These are phyloP conservation scores for Choloepus hoffmanni DNA, from an alignment of 2,113 vertebrate species.

Conservation along the genomic window DNA sequence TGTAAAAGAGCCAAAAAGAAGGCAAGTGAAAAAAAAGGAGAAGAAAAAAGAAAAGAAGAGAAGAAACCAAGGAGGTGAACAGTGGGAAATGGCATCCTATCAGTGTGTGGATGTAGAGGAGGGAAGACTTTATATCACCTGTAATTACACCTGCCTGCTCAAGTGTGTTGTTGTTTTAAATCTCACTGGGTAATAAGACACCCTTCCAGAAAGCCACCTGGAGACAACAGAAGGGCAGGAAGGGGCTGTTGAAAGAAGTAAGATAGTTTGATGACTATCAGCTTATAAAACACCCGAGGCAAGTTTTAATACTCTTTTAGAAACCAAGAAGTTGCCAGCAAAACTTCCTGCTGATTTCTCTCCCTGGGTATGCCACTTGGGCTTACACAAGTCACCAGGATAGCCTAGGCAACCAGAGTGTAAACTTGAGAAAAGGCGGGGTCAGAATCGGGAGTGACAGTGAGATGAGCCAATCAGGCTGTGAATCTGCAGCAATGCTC, in stretches of 20 bases:
- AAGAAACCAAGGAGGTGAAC: not conserved
- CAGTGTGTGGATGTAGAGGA: not conserved
- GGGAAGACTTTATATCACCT: not conserved
- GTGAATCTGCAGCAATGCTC: not conserved
- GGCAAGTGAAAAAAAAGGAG: not conserved
- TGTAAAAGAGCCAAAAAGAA: not conserved
- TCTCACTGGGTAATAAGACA: not conserved
- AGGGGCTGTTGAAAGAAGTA: not conserved
- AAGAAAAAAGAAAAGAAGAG: not conserved
- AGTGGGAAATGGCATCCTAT: not conserved
- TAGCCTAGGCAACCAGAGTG: conserved; percentile 71
- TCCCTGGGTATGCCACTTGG: not conserved
- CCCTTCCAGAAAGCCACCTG: not conserved
- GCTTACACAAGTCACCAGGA: not conserved
- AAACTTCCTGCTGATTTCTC: not conserved
- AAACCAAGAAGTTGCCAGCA: conserved; percentile 25
- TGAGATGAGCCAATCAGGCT: not conserved
- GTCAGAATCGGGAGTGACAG: not conserved
- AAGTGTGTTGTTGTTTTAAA: not conserved
- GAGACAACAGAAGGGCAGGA: not conserved
- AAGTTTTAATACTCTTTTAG: not conserved
- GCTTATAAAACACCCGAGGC: not conserved
- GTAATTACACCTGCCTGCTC: not conserved
- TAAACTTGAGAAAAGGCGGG: conserved; percentile 73
- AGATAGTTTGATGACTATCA: not conserved